Percentiles rank a stretch among this genome's conserved stretches.
Conservation (phyloP, 2,888 invertebrate species). For the Tyria jacobaeae region DNA sequence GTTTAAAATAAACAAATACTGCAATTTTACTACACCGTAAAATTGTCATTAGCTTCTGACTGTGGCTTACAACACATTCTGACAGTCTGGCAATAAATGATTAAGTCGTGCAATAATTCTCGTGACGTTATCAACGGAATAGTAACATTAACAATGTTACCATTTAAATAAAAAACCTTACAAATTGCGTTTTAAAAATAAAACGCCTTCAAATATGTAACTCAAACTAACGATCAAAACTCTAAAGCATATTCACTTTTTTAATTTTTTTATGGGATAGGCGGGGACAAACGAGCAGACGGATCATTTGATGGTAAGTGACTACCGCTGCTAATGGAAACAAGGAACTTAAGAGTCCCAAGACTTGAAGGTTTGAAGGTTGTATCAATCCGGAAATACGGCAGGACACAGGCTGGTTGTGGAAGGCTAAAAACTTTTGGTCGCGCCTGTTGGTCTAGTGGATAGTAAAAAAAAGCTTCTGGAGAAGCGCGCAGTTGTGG, state of each 20-base stretch:
- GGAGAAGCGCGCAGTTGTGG: no score
- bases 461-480: no score
- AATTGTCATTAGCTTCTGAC: conserved; percentile 35
- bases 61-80: conserved; percentile 32
- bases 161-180: conserved; percentile 25
- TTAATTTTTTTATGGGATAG: no score
- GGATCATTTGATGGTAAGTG: no score
- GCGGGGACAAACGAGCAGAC: no score
- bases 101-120: conserved; percentile 31
- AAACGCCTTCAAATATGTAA: conserved; percentile 4
- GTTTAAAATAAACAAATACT: not conserved
- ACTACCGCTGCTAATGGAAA: no score
- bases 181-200: conserved; percentile 1
- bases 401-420: no score
- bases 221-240: not conserved
- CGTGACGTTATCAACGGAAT: conserved; percentile 28
- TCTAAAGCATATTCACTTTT: not conserved
- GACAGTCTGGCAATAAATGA: conserved; percentile 34
- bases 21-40: conserved; percentile 24
- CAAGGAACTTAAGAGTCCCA: no score
- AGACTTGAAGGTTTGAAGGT: no score
- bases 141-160: conserved; percentile 23
- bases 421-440: no score
- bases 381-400: no score
- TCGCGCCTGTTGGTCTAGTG: no score